Percentiles rank a stretch among this genome's conserved stretches.
These are phyloP conservation scores for Zaprionus capensis DNA, from an alignment of 1,140 invertebrate species.

Conservation along the genomic window DNA sequence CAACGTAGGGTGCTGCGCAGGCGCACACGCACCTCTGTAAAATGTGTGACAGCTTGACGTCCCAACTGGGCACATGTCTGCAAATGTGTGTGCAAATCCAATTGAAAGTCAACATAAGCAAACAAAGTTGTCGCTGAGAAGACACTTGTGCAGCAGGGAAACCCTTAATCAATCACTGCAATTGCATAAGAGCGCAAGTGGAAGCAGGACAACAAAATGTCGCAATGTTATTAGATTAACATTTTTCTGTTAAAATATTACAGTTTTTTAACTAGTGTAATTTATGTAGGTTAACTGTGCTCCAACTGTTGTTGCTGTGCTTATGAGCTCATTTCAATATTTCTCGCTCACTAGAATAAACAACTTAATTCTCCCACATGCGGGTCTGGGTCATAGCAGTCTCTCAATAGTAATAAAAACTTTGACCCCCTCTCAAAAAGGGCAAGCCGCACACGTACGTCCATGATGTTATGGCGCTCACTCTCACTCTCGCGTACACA, in stretches of 20 bases:
- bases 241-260: background rate
- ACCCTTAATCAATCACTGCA: constrained; percentile 13
- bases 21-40: constrained; percentile 14
- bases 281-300: constrained; percentile 2
- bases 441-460: constrained; percentile 47
- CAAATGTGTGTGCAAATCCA: constrained; percentile 46
- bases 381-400: constrained; percentile 1
- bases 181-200: background rate
- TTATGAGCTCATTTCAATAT: constrained; percentile 5
- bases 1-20: constrained; percentile 39
- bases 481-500: constrained; percentile 24
- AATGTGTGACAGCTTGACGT: constrained; percentile 22
- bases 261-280: background rate
- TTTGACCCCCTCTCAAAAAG: constrained; percentile 35
- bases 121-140: constrained; percentile 14
- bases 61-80: constrained; percentile 17
- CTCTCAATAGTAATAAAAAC: constrained; percentile 24
- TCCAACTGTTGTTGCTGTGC: background rate
- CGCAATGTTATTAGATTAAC: background rate
- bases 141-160: constrained; percentile 30
- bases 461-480: constrained; percentile 35
- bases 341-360: background rate
- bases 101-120: constrained; percentile 38
- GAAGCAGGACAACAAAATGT: background rate
- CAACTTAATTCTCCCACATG: constrained; percentile 6